A percentile compares a stretch with the other conserved stretches of the same genome.
Evolutionary conservation across 2,888 invertebrate species (phyloP).

Genomic region (Agrotis exclamationis): DNA sequence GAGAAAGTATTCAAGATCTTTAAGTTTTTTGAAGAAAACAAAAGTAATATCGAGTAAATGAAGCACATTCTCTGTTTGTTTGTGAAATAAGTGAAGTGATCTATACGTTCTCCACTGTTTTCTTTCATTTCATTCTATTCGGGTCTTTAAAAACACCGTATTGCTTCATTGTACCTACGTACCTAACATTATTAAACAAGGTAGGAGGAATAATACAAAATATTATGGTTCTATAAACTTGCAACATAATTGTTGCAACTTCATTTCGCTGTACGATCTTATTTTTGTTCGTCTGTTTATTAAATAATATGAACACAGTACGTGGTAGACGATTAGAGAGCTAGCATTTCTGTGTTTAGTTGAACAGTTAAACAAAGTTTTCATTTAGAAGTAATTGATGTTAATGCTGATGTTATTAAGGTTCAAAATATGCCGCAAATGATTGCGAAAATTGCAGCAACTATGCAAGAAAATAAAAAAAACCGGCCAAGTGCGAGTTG

Average conservation of each 20-base stretch:
- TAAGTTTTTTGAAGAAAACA: background rate
- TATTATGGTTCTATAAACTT: constrained; percentile 37
- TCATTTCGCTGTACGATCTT: constrained; percentile 20
- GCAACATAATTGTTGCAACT: constrained; percentile 16
- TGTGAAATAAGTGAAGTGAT: background rate
- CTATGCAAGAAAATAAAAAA: background rate
- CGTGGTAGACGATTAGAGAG: constrained; percentile 1
- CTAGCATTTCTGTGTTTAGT: constrained; percentile 17
- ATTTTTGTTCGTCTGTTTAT: constrained; percentile 32
- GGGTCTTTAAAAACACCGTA: constrained; percentile 4
- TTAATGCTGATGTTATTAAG: too few species aligned
- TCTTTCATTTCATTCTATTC: constrained; percentile 8
- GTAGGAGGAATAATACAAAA: constrained; percentile 29
- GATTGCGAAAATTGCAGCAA: background rate
- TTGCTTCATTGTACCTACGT: constrained; percentile 1
- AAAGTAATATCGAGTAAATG: background rate
- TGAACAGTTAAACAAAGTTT: background rate
- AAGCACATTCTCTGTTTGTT: constrained; percentile 16
- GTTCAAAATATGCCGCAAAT: background rate
- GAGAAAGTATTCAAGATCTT: constrained; percentile 18
- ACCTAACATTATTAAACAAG: constrained; percentile 16
- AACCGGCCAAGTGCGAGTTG: too few species aligned
- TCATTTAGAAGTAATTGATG: background rate
- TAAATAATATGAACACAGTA: constrained; percentile 1
- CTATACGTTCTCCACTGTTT: background rate